A percentile compares a stretch with the other conserved stretches of the same genome.
Evolutionary conservation across 2,113 vertebrate genomes (phyloP).

Genomic region (Dryoscopus gambensis): DNA sequence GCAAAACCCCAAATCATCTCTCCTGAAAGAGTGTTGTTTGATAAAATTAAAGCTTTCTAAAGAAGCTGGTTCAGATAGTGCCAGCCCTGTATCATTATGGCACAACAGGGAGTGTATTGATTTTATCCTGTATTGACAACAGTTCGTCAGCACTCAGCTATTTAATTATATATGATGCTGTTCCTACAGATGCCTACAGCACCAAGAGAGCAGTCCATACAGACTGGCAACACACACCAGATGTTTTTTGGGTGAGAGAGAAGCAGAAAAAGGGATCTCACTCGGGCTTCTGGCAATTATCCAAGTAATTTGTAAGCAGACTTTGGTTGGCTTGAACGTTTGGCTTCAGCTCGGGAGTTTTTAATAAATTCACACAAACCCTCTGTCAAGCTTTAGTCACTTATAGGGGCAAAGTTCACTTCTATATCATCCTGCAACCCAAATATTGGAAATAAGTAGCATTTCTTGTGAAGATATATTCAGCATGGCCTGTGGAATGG

Average conservation of each 20-base stretch:
- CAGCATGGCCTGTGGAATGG: background rate
- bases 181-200: background rate
- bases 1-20: conserved; percentile 26
- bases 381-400: conserved; percentile 13
- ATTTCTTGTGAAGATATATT: conserved; percentile 5
- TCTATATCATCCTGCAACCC: background rate
- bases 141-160: background rate
- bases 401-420: background rate
- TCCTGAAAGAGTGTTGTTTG: conserved; percentile 25
- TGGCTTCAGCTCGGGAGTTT: background rate
- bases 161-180: background rate
- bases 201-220: background rate
- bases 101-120: background rate
- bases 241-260: conserved; percentile 15
- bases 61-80: background rate
- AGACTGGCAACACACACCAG: background rate
- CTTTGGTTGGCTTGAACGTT: conserved; percentile 4
- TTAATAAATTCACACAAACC: conserved; percentile 38
- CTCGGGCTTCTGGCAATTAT: background rate
- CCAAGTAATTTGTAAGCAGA: conserved; percentile 45
- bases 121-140: background rate
- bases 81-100: background rate
- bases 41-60: conserved; percentile 32
- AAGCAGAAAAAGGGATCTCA: background rate
- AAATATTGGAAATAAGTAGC: conserved; percentile 40